Evolutionary conservation across 2,113 vertebrate genomes (phyloP).

Genomic region (Aegotheles bennettii): DNA sequence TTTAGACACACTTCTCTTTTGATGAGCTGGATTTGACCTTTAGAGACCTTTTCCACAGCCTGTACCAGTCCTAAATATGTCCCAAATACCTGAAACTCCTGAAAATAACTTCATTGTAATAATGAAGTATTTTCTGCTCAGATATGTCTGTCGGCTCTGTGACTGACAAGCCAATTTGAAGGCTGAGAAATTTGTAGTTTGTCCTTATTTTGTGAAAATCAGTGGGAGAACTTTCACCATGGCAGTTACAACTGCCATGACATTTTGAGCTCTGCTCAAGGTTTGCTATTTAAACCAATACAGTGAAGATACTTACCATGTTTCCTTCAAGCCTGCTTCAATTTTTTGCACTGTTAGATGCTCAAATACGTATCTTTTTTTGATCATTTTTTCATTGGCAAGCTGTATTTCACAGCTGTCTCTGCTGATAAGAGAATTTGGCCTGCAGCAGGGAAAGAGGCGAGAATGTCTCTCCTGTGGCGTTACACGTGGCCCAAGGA

Average conservation of each 20-base stretch:
- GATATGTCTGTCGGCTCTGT: background rate
- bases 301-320: background rate
- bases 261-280: background rate
- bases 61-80: background rate
- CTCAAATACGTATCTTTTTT: background rate
- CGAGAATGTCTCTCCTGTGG: background rate
- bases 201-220: background rate
- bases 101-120: background rate
- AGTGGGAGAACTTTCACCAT: background rate
- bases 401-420: background rate
- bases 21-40: background rate
- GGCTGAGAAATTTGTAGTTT: background rate
- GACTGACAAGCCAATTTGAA: background rate
- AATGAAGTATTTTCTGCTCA: background rate
- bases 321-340: background rate
- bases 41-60: background rate
- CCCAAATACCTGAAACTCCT: background rate
- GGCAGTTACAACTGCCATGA: background rate
- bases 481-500: background rate
- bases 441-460: background rate
- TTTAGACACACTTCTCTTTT: background rate
- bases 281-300: background rate
- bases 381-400: background rate
- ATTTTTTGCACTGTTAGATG: background rate
- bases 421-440: background rate